phyloP scores from a whole-genome alignment of 2,888 invertebrate species.

The Synergus japonicus region DNA sequence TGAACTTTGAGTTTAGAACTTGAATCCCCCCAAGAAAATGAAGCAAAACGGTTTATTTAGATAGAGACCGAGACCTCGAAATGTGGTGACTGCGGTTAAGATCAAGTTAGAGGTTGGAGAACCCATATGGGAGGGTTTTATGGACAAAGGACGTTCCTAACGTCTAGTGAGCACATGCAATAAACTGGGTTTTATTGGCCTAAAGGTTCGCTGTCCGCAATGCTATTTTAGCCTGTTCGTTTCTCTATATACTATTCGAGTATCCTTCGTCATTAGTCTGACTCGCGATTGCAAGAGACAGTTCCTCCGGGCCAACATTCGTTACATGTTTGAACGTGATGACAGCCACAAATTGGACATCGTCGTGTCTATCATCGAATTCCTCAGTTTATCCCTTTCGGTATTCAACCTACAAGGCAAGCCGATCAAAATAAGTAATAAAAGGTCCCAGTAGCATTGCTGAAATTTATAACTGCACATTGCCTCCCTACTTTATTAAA shows the following conservation, averaged over 20 bases:
- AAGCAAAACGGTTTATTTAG: background rate
- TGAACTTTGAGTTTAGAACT: background rate
- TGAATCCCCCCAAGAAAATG: background rate
- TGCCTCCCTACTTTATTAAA: background rate
- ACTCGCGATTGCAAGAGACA: constrained; percentile 51
- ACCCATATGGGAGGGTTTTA: background rate
- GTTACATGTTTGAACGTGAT: constrained; percentile 50
- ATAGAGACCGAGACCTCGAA: constrained; percentile 6
- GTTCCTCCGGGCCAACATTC: constrained; percentile 48
- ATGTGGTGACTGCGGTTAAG: background rate
- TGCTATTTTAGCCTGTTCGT: constrained; percentile 42
- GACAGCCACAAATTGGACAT: constrained; percentile 52
- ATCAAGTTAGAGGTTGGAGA: background rate
- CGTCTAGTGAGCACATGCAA: background rate
- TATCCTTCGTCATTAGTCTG: constrained; percentile 50
- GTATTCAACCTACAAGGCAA: constrained; percentile 13
- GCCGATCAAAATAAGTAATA: constrained; percentile 20
- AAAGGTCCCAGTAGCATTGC: background rate
- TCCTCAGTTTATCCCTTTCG: constrained; percentile 17
- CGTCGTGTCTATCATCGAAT: constrained; percentile 48
- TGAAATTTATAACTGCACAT: constrained; percentile 1
- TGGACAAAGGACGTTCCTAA: constrained; percentile 15
- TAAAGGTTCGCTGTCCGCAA: constrained; percentile 46
- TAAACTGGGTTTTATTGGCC: constrained; percentile 41
- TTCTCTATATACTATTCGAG: constrained; percentile 39